Percentiles rank a stretch among this genome's conserved stretches.
Conservation (phyloP, 2,113 vertebrate genomes). For the Zapus hudsonius region DNA sequence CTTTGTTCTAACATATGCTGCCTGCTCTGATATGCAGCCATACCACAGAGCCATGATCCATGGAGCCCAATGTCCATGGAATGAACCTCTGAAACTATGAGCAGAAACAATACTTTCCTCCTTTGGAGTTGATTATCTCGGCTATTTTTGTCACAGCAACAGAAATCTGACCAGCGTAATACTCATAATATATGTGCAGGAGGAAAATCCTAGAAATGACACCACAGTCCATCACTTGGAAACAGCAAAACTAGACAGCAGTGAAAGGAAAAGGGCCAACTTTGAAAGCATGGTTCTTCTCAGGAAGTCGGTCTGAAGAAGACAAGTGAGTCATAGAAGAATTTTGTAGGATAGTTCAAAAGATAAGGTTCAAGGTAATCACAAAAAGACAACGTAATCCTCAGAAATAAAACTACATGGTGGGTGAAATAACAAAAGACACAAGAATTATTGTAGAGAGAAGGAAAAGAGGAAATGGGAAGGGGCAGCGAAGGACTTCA, state of each 20-base stretch:
- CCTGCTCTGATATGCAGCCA: not conserved
- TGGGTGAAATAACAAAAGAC: not conserved
- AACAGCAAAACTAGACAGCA: not conserved
- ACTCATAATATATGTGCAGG: not conserved
- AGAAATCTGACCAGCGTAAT: not conserved
- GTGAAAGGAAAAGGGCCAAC: not conserved
- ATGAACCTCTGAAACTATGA: not conserved
- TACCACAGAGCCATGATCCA: not conserved
- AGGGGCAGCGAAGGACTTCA: not conserved
- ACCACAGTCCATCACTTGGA: not conserved
- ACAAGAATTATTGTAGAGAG: not conserved
- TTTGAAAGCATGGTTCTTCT: not conserved
- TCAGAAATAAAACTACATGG: slow-evolving; percentile 7
- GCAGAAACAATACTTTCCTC: not conserved
- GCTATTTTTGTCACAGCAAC: not conserved
- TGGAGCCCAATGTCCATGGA: not conserved
- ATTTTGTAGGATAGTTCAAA: not conserved
- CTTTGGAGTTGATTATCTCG: not conserved
- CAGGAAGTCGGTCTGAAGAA: not conserved
- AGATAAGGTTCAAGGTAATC: slow-evolving; percentile 13
- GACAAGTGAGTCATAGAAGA: not conserved
- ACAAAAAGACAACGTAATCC: not conserved
- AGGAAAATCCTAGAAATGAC: not conserved
- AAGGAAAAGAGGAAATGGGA: not conserved
- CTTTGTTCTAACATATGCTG: not conserved